phyloP scores from a whole-genome alignment of 2,113 vertebrate species.

The Strigops habroptila region DNA sequence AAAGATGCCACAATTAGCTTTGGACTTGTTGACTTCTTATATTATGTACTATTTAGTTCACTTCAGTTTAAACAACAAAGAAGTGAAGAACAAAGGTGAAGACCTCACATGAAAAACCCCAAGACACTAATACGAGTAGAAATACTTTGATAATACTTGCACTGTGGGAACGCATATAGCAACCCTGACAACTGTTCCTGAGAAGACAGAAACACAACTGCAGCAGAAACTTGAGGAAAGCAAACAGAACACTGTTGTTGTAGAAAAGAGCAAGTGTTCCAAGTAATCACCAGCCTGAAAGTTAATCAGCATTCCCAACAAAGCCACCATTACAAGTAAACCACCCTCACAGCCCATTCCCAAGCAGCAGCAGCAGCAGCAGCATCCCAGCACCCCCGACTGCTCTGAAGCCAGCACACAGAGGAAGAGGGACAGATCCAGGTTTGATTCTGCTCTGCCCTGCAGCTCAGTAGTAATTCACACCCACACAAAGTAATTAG shows the following conservation, averaged over 20 bases:
- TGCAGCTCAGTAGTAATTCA: not conserved
- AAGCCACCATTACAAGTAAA: not conserved
- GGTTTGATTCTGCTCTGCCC: not conserved
- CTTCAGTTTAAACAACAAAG: rapidly evolving
- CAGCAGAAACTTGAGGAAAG: not conserved
- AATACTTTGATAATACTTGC: not conserved
- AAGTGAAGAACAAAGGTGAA: not conserved
- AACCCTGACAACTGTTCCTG: not conserved
- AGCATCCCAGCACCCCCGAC: not conserved
- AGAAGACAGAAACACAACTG: not conserved
- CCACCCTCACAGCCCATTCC: not conserved
- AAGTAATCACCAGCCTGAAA: not conserved
- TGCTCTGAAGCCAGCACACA: not conserved
- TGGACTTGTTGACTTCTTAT: not conserved
- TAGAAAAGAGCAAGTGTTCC: not conserved
- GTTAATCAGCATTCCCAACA: not conserved
- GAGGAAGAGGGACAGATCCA: not conserved
- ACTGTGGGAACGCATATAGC: not conserved
- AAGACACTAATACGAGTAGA: not conserved
- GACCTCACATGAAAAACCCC: not conserved
- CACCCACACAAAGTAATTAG: not conserved
- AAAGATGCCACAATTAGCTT: not conserved
- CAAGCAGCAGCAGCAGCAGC: not conserved
- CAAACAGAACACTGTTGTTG: not conserved
- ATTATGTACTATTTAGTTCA: not conserved